Evolutionary conservation across 2,888 invertebrate species (phyloP), one percentile per base, ranked within the genome.

Genomic region (Ischnura elegans): DNA sequence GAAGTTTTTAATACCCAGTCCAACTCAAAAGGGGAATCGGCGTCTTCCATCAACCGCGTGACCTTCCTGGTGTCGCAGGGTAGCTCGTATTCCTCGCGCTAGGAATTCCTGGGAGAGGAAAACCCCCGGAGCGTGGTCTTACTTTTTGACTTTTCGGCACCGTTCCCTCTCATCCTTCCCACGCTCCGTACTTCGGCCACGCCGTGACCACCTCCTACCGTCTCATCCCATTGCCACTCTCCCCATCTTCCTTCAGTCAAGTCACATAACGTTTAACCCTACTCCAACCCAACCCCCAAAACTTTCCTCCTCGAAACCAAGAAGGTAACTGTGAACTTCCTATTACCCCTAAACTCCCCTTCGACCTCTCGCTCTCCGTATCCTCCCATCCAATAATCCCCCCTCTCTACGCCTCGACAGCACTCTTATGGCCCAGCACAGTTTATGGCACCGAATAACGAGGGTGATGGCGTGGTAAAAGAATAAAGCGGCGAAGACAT

Each of bases 391-490:
- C 13, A 51, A 13, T 51, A 51, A 13, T 19, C 51, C 13, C 51
- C 4, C 51, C 8, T 10, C 36, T 16, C n/a, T 36, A 76, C 10
- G 36, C 61, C 61, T 61, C 61, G 61, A 8, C 61, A 25, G 61
- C 76, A 29, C 29, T 36, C 76, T 76, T 76, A 76, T 76, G 76
- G 76, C 76, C 76, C 76, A n/a, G 36, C 76, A 76, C 29, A 76
- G 29, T 76, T 76, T 76, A 76, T 76, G 76, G 36, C 76, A 76
- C 76, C 76, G 76, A 36, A 76, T 76, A 76, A 76, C 76, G 76
- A 76, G 76, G 76, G 36, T 76, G 36, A 76, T 76, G 76, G 76
- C 2, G 36, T 29, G 76, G 76, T 76, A 76, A 76, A 76, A 36
- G 76, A 76, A 76, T 76, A 76, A 76, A 76, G 76, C 36, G 36